Percentiles rank a stretch among this genome's conserved stretches.
Conservation (phyloP, 1,140 invertebrate genomes). For the Planococcus citri region DNA sequence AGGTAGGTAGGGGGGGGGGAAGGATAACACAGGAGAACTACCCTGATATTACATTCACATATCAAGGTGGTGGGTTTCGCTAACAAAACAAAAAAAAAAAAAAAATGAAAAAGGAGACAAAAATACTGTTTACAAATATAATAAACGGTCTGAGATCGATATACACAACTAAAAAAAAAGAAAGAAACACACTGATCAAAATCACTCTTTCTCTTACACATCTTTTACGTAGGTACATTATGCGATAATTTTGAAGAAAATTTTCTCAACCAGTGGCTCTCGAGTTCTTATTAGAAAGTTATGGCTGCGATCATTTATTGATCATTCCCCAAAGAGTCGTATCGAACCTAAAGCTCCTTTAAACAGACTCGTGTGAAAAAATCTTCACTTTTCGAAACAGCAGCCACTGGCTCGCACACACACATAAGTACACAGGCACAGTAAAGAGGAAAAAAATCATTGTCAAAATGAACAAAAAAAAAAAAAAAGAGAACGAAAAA, state of each 20-base stretch:
- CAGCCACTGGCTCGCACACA: not conserved
- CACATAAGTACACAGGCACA: not conserved
- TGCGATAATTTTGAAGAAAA: too few relatives aligned
- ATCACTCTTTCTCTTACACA: not conserved
- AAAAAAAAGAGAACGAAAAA: not conserved
- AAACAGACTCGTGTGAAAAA: too few relatives aligned
- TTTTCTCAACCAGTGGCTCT: not conserved
- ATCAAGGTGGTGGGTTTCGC: too few relatives aligned
- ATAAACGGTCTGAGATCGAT: slow-evolving; percentile 13
- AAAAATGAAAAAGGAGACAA: not conserved
- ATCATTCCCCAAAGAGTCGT: too few relatives aligned
- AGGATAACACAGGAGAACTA: too few relatives aligned
- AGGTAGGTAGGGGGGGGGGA: too few relatives aligned
- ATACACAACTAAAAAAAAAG: not conserved
- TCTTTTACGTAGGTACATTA: too few relatives aligned
- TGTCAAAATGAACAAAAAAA: too few relatives aligned
- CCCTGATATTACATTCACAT: too few relatives aligned
- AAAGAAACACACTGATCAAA: not conserved
- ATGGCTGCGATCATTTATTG: too few relatives aligned
- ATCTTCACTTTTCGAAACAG: too few relatives aligned
- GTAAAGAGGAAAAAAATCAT: not conserved
- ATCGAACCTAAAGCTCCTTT: too few relatives aligned
- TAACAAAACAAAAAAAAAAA: not conserved
- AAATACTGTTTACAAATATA: slow-evolving; percentile 16
- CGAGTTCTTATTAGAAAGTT: not conserved